Percentiles rank a stretch among this genome's conserved stretches.
Conservation (phyloP, 2,113 vertebrate genomes). For the Edolisoma coerulescens region DNA sequence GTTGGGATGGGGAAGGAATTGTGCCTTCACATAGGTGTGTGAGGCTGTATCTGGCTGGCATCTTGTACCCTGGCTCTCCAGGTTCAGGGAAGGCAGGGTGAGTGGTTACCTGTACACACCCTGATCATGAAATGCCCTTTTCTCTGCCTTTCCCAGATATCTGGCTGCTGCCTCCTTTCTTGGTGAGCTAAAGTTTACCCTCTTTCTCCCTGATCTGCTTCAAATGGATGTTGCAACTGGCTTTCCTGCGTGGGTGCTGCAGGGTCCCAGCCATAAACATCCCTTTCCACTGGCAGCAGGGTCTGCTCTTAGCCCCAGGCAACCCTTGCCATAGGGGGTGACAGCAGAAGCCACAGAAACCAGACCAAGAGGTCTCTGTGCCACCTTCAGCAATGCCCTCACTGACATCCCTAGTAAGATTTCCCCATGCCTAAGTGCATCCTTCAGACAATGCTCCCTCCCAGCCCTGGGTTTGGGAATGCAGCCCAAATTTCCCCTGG, state of each 20-base stretch:
- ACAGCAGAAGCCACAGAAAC: not conserved
- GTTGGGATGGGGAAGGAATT: not conserved
- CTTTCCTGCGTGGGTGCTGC: not conserved
- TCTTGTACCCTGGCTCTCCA: not conserved
- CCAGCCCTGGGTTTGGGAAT: not conserved
- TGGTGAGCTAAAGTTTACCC: not conserved
- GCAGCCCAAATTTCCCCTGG: not conserved
- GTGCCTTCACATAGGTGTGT: accelerated
- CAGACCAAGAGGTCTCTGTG: not conserved
- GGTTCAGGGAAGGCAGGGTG: not conserved
- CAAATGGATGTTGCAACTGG: not conserved
- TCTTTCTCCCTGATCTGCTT: not conserved
- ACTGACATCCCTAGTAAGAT: not conserved
- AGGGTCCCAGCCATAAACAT: not conserved
- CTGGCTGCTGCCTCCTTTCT: not conserved
- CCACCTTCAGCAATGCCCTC: not conserved
- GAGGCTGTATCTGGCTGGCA: not conserved
- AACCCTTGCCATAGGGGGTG: not conserved
- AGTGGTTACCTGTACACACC: not conserved
- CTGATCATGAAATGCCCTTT: not conserved
- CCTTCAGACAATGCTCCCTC: not conserved
- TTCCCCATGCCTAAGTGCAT: not conserved
- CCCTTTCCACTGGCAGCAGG: not conserved
- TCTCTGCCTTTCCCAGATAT: not conserved
- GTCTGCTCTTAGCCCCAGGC: not conserved